phyloP scores from a whole-genome alignment of 2,113 vertebrate species.

The Istiophorus platypterus region DNA sequence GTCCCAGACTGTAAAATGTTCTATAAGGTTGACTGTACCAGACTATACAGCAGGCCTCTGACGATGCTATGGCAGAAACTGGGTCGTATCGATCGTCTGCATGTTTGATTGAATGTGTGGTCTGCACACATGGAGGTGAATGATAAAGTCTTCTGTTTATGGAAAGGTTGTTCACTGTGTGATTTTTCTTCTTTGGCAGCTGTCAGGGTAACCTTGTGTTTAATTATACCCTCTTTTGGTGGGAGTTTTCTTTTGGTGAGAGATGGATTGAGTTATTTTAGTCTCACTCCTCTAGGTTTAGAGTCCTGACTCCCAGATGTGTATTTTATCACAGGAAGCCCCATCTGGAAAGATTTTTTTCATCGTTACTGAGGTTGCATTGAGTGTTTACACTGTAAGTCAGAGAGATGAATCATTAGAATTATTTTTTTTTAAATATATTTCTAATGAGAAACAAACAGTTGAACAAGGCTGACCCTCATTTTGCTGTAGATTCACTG shows the following conservation, averaged over 20 bases:
- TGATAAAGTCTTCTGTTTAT: slow-evolving; percentile 18
- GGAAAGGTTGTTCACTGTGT: slow-evolving; percentile 5
- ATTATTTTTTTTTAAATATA: background rate
- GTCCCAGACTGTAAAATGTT: slow-evolving; percentile 18
- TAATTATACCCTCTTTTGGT: background rate
- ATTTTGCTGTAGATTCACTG: background rate
- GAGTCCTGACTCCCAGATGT: background rate
- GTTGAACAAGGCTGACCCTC: background rate
- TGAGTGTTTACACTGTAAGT: background rate
- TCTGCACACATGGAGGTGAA: slow-evolving; percentile 3
- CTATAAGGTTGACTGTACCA: slow-evolving; percentile 22
- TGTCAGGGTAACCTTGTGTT: background rate
- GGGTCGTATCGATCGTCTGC: slow-evolving; percentile 61
- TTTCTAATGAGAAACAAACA: background rate
- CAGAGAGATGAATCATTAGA: background rate
- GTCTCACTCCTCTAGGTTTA: background rate
- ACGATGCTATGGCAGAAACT: slow-evolving; percentile 44
- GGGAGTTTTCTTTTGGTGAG: background rate
- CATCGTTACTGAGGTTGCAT: background rate
- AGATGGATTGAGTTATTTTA: slow-evolving; percentile 2
- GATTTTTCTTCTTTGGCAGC: slow-evolving; percentile 13
- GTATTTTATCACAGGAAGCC: background rate
- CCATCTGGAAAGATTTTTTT: background rate
- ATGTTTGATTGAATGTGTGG: slow-evolving; percentile 46
- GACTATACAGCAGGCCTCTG: slow-evolving; percentile 17